These are phyloP conservation scores for Drosophila crucigera DNA, from an alignment of 2,888 invertebrate species.

Conservation along the genomic window DNA sequence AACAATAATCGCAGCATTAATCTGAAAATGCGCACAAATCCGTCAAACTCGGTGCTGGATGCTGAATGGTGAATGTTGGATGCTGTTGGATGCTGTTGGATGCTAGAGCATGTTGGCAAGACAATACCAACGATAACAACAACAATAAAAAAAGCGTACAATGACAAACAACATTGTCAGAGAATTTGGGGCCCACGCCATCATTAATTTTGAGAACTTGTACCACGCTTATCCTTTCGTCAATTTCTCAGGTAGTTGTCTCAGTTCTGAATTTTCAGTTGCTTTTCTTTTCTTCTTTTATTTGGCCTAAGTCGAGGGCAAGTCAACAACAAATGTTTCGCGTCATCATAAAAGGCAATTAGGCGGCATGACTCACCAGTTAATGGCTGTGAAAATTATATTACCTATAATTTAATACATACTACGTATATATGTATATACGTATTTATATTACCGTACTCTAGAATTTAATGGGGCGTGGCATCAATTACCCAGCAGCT, in stretches of 20 bases:
- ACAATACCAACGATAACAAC: constrained; percentile 35
- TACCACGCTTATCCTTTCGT: constrained; percentile 45
- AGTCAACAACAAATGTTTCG: constrained; percentile 52
- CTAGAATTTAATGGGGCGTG: constrained; percentile 69
- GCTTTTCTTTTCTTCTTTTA: background rate
- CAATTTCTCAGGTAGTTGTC: constrained; percentile 61
- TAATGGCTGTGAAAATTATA: constrained; percentile 66
- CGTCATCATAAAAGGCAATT: constrained; percentile 71
- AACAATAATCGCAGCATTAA: constrained; percentile 80
- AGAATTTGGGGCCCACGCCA: constrained; percentile 59
- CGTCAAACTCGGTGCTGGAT: constrained; percentile 67
- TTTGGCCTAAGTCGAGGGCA: constrained; percentile 1
- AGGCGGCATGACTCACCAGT: constrained; percentile 63
- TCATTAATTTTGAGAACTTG: constrained; percentile 72
- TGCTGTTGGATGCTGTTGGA: background rate
- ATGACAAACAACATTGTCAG: constrained; percentile 64
- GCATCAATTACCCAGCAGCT: constrained; percentile 57
- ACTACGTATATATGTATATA: background rate
- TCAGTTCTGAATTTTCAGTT: constrained; percentile 15
- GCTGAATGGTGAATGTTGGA: background rate
- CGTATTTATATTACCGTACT: constrained; percentile 28
- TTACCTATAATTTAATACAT: constrained; percentile 37
- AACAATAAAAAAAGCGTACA: constrained; percentile 26
- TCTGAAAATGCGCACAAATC: constrained; percentile 79
- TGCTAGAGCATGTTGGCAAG: constrained; percentile 1